Conservation (phyloP, 2,113 vertebrate species). For the Bubo bubo region DNA sequence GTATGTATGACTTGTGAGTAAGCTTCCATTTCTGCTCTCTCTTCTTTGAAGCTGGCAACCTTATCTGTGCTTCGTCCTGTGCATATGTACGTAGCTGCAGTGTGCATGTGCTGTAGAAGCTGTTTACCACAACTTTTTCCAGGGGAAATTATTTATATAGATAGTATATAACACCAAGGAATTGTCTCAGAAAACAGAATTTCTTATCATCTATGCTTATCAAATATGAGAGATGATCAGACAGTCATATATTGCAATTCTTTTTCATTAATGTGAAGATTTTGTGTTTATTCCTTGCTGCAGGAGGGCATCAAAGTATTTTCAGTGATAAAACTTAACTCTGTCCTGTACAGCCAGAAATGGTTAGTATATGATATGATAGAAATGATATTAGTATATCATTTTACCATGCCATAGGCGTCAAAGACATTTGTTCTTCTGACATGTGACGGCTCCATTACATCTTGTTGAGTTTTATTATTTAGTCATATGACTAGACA, state of each 20-base stretch:
- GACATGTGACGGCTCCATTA: neutral
- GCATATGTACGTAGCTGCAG: neutral
- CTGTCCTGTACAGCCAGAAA: neutral
- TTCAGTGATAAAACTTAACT: neutral
- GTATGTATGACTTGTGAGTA: conserved; percentile 61
- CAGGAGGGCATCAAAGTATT: neutral
- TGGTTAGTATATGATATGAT: neutral
- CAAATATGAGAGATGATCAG: neutral
- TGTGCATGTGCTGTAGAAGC: neutral
- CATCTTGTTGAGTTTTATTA: neutral
- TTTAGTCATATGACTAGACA: neutral
- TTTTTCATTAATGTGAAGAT: neutral
- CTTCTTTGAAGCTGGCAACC: conserved; percentile 22
- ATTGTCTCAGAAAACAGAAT: neutral
- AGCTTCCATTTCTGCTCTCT: conserved; percentile 63
- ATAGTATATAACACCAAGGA: neutral
- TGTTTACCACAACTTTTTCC: neutral
- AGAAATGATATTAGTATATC: neutral
- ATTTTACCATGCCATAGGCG: neutral
- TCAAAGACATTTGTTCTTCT: neutral
- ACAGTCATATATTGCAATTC: neutral
- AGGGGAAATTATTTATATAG: neutral
- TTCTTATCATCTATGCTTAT: neutral
- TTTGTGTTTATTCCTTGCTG: neutral
- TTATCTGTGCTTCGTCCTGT: neutral